Percentiles rank a stretch among this genome's conserved stretches.
These are phyloP conservation scores for Donacobius atricapilla DNA, from an alignment of 2,113 vertebrate species.

Conservation along the genomic window DNA sequence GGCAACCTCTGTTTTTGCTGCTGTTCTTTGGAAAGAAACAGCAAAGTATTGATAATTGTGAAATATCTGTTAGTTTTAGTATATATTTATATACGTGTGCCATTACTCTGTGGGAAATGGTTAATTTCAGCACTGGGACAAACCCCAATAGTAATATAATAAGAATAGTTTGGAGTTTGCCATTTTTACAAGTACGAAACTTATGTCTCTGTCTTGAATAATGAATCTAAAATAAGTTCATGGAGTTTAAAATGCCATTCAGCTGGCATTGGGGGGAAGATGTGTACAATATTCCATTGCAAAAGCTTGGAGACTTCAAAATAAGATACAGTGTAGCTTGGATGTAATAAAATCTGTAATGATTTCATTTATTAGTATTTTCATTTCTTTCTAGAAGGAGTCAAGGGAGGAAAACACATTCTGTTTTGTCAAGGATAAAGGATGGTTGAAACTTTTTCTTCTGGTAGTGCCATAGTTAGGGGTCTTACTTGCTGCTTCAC, in stretches of 20 bases:
- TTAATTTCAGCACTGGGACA: neutral
- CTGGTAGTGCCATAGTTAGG: neutral
- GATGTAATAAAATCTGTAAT: neutral
- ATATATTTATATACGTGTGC: neutral
- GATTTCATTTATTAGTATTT: neutral
- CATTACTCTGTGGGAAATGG: neutral
- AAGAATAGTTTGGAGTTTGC: neutral
- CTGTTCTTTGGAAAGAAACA: neutral
- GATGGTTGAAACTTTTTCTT: neutral
- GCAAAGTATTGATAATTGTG: neutral
- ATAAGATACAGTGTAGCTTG: neutral
- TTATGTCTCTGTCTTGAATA: neutral
- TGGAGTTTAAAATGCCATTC: neutral
- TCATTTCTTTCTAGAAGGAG: neutral
- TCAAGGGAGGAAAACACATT: neutral
- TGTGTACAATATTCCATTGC: neutral
- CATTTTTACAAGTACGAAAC: neutral
- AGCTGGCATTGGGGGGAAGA: rapidly evolving
- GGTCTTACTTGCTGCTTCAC: neutral
- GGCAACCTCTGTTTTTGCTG: neutral
- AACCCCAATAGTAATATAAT: neutral
- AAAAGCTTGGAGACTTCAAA: neutral
- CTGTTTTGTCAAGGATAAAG: neutral
- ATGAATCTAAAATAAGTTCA: neutral
- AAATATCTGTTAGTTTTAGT: neutral